phyloP scores from a whole-genome alignment of 2,888 invertebrate genomes.

The Nemoura dubitans region DNA sequence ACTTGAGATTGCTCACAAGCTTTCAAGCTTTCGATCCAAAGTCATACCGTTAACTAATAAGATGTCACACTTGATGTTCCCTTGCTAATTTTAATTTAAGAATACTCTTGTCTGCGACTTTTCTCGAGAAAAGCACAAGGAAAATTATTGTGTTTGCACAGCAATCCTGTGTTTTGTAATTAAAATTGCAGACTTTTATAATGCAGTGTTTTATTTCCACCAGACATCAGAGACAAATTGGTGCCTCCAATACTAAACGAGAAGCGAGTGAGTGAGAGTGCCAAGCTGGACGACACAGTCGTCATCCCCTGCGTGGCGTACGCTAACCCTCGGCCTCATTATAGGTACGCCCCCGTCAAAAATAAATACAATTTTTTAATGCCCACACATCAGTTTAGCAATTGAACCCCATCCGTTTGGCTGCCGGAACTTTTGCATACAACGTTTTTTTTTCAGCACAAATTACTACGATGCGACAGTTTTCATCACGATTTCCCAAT shows the following conservation, averaged over 20 bases:
- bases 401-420: not conserved
- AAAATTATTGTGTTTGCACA: not conserved
- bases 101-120: not conserved
- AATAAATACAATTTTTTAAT: constrained; percentile 43
- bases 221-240: constrained; percentile 64
- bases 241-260: constrained; percentile 69
- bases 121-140: not conserved
- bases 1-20: not conserved
- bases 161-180: not conserved
- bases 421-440: not conserved
- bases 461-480: not conserved
- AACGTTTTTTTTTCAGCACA: not conserved
- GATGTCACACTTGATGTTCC: not conserved
- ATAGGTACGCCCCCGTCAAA: constrained; percentile 62
- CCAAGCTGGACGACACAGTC: constrained; percentile 64
- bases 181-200: not conserved
- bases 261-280: constrained; percentile 62
- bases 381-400: not conserved
- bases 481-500: not conserved
- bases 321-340: constrained; percentile 67
- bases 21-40: not conserved
- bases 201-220: constrained; percentile 45
- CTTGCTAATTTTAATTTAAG: not conserved
- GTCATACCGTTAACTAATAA: not conserved
- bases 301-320: constrained; percentile 71